Evolutionary conservation across 2,113 vertebrate genomes (phyloP), one percentile per base, ranked within the genome.

Genomic region (Crotalus horridus): DNA sequence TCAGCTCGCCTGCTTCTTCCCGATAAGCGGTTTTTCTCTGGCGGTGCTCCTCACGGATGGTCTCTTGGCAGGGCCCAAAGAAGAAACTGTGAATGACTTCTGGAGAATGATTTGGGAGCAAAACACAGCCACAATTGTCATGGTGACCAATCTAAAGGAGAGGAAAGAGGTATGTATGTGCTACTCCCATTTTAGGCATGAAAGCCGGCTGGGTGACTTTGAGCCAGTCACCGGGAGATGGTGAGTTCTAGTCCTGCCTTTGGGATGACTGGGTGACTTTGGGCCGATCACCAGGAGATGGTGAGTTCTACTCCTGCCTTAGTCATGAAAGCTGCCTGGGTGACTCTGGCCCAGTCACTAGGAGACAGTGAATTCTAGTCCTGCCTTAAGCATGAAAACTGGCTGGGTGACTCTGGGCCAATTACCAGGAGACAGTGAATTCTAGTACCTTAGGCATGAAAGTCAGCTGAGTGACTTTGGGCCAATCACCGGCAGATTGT

Each of bases 21-120:
- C 23, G 13, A 21, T 26, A 12, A 43, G 20, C 21, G 58, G 48
- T 43, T 11, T 11, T 6, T 74, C 43, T 13, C 33, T 4, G 58
- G 29, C 13, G 5, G 4, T n/a, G 1, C 20, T 33, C 53, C 29
- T 10, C 29, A 33, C 55, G 2, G 46, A 0, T 26, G 21, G 81
- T 20, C n/a, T 74, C 90, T 51, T 96, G 64, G n/a, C 69, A 99
- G 99, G 99, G 96, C 99, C 99, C 93, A 99, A 99, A 96, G 99
- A 99, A 98, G 99, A 99, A 97, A 99, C 99, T 0, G 99, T 99
- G 94, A 99, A 99, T 3, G 99, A 99, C 95, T 99, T 98, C 96
- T 99, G 99, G 99, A 98, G 99, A 94, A 99, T 99, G 99, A 99
- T 99, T 97, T 99, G 99, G 99, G 99, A 99, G 96, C 99, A 99